Conservation (phyloP, 1,140 invertebrate genomes). For the Rhagoletis zephyria region DNA sequence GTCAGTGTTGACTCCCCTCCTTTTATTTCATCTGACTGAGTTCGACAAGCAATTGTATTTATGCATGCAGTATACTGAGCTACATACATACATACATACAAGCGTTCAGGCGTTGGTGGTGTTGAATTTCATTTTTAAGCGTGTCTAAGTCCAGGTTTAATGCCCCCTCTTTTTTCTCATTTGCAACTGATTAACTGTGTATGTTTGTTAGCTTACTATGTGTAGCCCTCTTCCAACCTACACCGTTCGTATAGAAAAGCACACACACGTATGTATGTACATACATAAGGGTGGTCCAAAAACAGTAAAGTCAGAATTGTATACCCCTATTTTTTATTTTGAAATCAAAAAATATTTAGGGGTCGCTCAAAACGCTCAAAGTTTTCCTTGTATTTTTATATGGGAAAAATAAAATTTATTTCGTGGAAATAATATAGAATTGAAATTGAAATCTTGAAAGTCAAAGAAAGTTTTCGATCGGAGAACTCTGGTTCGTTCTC, state of each 20-base stretch:
- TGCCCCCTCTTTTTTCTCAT: neutral
- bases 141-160: constrained; percentile 46
- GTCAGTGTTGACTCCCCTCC: neutral
- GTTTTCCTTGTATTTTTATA: no score
- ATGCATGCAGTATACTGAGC: neutral
- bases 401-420: no score
- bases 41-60: neutral
- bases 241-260: neutral
- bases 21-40: neutral
- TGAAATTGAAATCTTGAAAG: no score
- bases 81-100: no score
- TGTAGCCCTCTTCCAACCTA: neutral
- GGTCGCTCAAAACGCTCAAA: no score
- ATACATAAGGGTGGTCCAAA: no score
- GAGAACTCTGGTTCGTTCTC: no score
- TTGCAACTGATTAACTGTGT: neutral
- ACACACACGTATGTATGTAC: neutral
- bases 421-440: no score
- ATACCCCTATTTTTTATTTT: no score
- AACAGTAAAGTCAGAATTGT: no score
- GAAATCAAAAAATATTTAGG: no score
- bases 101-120: constrained; percentile 21
- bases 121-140: constrained; percentile 45
- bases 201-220: neutral
- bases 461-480: no score